These are phyloP conservation scores for Ornithoptera priamus DNA, from an alignment of 2,888 invertebrate species.

Conservation along the genomic window DNA sequence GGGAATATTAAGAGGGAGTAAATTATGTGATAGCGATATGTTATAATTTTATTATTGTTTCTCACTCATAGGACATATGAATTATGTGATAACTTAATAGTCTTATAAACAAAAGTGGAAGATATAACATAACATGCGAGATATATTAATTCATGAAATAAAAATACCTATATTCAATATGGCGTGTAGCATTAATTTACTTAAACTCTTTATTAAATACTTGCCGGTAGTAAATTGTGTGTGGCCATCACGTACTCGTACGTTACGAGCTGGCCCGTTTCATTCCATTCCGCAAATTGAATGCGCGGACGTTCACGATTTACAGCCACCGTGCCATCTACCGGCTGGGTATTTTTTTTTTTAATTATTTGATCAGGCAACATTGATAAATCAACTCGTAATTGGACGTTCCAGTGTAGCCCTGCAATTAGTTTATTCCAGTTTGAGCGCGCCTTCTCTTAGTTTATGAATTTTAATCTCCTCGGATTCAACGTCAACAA, in stretches of 20 bases:
- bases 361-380: slow-evolving; percentile 77
- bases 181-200: slow-evolving; percentile 10
- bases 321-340: slow-evolving; percentile 54
- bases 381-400: slow-evolving; percentile 71
- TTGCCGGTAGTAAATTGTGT: slow-evolving; percentile 43
- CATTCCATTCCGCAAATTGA: slow-evolving; percentile 66
- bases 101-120: no score
- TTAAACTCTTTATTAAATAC: slow-evolving; percentile 37
- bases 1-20: no score
- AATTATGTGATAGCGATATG: no score
- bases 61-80: no score
- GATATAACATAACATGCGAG: no score
- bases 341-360: slow-evolving; percentile 50
- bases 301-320: slow-evolving; percentile 57
- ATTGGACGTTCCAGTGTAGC: slow-evolving; percentile 58
- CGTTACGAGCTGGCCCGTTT: slow-evolving; percentile 40
- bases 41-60: no score
- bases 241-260: slow-evolving; percentile 39
- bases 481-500: background rate
- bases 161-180: background rate
- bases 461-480: slow-evolving; percentile 59
- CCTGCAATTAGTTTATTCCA: slow-evolving; percentile 67
- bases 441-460: slow-evolving; percentile 56
- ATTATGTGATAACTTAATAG: no score
- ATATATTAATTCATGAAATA: background rate